These are phyloP conservation scores for Botrylloides violaceus DNA, from an alignment of 23 tunicate genomes.

Conservation along the genomic window DNA sequence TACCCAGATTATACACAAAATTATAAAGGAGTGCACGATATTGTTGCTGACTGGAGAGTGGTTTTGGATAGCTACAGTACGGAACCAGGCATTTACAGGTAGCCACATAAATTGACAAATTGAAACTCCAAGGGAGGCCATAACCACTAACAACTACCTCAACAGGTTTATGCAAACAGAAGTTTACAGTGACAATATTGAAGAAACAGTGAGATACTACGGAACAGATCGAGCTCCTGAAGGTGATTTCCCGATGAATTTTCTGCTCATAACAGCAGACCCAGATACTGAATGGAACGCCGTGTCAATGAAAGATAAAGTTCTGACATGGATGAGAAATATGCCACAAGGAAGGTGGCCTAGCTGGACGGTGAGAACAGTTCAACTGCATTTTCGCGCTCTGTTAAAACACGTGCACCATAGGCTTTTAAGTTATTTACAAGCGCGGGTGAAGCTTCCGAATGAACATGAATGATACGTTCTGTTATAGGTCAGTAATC, in stretches of 20 bases:
- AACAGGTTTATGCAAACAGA: constrained; percentile 88
- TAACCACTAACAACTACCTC: not conserved
- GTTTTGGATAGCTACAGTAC: constrained; percentile 60
- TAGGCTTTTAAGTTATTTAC: no score
- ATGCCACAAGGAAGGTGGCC: constrained; percentile 88
- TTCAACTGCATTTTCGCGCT: no score
- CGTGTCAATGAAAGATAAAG: constrained; percentile 20
- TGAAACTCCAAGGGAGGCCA: no score
- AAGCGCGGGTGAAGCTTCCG: no score
- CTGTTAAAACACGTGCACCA: no score
- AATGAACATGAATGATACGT: no score
- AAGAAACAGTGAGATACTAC: constrained; percentile 53
- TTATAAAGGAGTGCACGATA: constrained; percentile 51
- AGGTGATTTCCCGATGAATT: constrained; percentile 89
- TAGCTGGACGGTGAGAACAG: constrained; percentile 86
- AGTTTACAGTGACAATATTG: constrained; percentile 39
- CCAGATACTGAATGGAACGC: constrained; percentile 44
- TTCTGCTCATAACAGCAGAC: constrained; percentile 42
- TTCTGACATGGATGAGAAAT: constrained; percentile 63
- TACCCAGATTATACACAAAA: constrained; percentile 75
- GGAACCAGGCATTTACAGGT: constrained; percentile 92
- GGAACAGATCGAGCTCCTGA: constrained; percentile 47
- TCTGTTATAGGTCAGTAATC: constrained; percentile 53
- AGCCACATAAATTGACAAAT: no score
- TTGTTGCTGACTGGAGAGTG: constrained; percentile 55